A percentile compares a stretch with the other conserved stretches of the same genome.
Conservation (phyloP, 2,113 vertebrate genomes). For the Laterallus jamaicensis region DNA sequence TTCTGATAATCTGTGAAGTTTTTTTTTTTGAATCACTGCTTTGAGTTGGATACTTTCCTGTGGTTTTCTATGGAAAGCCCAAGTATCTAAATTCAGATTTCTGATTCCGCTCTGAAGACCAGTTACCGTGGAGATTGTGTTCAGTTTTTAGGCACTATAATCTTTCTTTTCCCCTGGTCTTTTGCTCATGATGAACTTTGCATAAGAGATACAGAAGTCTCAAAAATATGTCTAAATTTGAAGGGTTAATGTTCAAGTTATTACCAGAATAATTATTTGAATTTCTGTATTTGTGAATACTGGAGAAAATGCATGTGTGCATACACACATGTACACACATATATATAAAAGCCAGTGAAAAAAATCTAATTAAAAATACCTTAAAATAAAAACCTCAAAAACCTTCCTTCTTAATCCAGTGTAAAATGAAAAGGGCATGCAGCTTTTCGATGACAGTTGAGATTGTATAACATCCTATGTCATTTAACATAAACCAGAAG, state of each 20-base stretch:
- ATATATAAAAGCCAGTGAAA: background rate
- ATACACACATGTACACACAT: background rate
- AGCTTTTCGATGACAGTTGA: background rate
- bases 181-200: background rate
- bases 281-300: background rate
- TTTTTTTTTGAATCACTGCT: background rate
- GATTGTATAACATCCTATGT: background rate
- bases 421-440: background rate
- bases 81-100: background rate
- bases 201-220: background rate
- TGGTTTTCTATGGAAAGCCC: background rate
- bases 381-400: background rate
- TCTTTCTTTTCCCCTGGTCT: background rate
- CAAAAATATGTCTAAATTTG: background rate
- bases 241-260: background rate
- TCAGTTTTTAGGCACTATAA: background rate
- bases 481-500: background rate
- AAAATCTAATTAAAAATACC: background rate
- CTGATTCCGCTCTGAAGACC: background rate
- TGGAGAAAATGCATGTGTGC: background rate
- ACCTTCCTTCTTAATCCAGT: background rate
- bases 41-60: background rate
- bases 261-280: background rate
- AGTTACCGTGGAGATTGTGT: background rate
- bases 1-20: background rate